phyloP scores from a whole-genome alignment of 2,888 invertebrate genomes.

The Ceramica pisi region DNA sequence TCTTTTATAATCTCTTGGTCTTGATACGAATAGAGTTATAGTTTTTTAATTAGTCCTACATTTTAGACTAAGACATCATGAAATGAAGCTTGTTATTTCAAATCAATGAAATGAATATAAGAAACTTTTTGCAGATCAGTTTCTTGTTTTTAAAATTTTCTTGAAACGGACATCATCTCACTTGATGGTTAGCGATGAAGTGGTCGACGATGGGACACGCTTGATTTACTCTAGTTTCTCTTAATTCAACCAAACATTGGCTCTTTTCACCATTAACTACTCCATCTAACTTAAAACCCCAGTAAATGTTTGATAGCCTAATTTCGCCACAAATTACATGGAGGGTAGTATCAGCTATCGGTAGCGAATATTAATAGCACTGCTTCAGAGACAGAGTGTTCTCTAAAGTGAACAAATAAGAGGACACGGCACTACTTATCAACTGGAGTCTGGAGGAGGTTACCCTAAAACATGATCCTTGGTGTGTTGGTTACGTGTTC shows the following conservation, averaged over 20 bases:
- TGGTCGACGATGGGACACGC: no score
- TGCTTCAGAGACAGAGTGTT: conserved; percentile 79
- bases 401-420: conserved; percentile 85
- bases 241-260: neutral
- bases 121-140: no score
- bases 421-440: conserved; percentile 81
- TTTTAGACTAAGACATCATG: no score
- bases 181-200: no score
- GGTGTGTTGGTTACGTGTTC: conserved; percentile 70
- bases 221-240: neutral
- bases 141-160: no score
- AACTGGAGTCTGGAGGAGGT: conserved; percentile 66
- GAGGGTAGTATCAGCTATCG: conserved; percentile 72
- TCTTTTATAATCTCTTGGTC: no score
- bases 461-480: conserved; percentile 64
- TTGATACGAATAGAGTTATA: no score
- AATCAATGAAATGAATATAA: no score
- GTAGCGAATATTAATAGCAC: conserved; percentile 82
- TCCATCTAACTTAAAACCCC: neutral
- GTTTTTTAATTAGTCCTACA: no score
- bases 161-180: no score
- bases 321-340: conserved; percentile 65
- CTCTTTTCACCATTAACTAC: neutral
- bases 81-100: no score
- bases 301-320: conserved; percentile 65